phyloP scores from a whole-genome alignment of 2,888 invertebrate species.

The Uropetala carovei region DNA sequence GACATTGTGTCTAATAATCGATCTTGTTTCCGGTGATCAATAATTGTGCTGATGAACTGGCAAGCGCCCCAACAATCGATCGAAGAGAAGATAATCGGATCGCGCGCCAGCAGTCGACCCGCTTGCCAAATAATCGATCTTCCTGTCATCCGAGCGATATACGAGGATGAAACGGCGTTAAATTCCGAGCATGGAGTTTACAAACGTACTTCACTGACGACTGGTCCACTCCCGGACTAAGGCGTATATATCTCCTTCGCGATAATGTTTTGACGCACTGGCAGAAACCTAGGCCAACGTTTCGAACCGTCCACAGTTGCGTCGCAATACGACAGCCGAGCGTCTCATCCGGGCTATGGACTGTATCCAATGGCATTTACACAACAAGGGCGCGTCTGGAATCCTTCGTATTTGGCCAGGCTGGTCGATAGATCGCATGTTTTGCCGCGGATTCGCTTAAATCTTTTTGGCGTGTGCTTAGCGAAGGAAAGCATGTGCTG shows the following conservation, averaged over 20 bases:
- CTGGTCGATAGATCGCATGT: not conserved
- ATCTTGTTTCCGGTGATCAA: too few species aligned
- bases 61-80: too few species aligned
- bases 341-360: not conserved
- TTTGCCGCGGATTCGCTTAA: not conserved
- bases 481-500: not conserved
- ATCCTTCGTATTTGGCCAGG: not conserved
- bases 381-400: not conserved
- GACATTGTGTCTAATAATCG: too few species aligned
- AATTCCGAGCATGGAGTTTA: too few species aligned
- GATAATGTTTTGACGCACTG: not conserved
- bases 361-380: slow-evolving; percentile 2
- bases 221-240: too few species aligned
- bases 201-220: too few species aligned
- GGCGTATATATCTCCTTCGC: not conserved
- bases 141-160: not conserved
- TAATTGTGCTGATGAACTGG: too few species aligned
- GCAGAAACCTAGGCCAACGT: not conserved
- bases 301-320: not conserved
- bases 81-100: too few species aligned
- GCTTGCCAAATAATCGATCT: not conserved
- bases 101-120: not conserved
- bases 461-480: not conserved
- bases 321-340: not conserved
- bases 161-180: too few species aligned